These are phyloP conservation scores for Ageneiosus marmoratus DNA, from an alignment of 2,113 vertebrate species.

Conservation along the genomic window DNA sequence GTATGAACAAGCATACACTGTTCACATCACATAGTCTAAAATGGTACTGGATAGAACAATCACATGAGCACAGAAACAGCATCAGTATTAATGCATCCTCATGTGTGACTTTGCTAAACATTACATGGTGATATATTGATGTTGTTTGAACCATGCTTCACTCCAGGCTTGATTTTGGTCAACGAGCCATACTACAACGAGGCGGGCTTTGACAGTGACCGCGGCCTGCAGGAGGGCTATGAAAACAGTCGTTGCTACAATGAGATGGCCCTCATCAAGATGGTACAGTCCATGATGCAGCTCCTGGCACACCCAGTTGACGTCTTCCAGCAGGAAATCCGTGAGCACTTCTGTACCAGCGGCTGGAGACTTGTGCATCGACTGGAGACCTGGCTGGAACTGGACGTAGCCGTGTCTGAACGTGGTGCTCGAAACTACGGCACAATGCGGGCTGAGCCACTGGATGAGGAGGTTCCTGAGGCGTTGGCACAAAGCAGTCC, in stretches of 20 bases:
- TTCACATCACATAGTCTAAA: not conserved
- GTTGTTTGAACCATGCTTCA: not conserved
- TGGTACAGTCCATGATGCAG: constrained; percentile 97
- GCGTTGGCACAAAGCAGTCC: constrained; percentile 73
- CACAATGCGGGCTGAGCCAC: constrained; percentile 65
- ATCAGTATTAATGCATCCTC: not conserved
- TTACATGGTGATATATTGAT: not conserved
- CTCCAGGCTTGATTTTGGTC: constrained; percentile 91
- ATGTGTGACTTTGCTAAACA: not conserved
- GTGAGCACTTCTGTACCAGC: constrained; percentile 81
- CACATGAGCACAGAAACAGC: not conserved
- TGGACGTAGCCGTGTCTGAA: constrained; percentile 79
- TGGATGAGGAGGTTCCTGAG: constrained; percentile 68
- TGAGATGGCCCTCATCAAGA: constrained; percentile 96
- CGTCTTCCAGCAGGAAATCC: constrained; percentile 94
- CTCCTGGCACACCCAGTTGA: constrained; percentile 87
- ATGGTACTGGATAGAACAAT: not conserved
- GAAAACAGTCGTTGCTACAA: constrained; percentile 99
- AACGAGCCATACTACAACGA: constrained; percentile 99
- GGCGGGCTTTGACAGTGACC: constrained; percentile 96
- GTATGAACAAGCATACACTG: not conserved
- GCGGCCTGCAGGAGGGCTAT: constrained; percentile 95
- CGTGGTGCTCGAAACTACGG: constrained; percentile 61
- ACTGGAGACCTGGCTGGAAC: constrained; percentile 92
- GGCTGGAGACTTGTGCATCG: constrained; percentile 93